Percentiles rank a stretch among this genome's conserved stretches.
phyloP scores from a whole-genome alignment of 2,113 vertebrate genomes.

The Myotis davidii region DNA sequence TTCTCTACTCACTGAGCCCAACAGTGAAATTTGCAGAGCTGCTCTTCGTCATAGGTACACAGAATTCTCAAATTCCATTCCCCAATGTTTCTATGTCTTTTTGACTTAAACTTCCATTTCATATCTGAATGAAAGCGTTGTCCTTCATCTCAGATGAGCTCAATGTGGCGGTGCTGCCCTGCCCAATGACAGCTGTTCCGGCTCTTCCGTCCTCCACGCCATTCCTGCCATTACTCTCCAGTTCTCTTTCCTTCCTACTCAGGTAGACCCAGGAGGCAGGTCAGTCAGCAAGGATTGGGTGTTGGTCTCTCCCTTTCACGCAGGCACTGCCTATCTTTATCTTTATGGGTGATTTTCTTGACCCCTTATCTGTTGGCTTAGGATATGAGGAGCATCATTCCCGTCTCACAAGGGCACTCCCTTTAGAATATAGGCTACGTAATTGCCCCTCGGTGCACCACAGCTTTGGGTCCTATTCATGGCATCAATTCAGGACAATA shows the following conservation, averaged over 20 bases:
- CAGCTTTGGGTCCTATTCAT: not conserved
- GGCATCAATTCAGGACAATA: not conserved
- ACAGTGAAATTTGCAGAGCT: not conserved
- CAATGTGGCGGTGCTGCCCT: not conserved
- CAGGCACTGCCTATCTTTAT: not conserved
- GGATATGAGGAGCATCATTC: not conserved
- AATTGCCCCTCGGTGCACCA: not conserved
- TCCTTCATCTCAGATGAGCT: not conserved
- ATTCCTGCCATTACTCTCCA: not conserved
- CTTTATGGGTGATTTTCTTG: not conserved
- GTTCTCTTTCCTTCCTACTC: not conserved
- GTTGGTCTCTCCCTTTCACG: not conserved
- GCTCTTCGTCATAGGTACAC: not conserved
- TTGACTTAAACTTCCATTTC: not conserved
- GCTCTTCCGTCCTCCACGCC: rapidly evolving
- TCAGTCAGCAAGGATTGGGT: not conserved
- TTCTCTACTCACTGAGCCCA: not conserved
- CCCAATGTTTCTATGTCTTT: not conserved
- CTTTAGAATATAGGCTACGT: not conserved
- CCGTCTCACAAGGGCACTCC: not conserved
- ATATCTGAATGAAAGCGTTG: not conserved
- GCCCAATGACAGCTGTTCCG: not conserved
- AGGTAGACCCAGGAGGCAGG: not conserved
- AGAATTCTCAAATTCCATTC: not conserved
- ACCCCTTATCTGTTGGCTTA: not conserved